phyloP scores from a whole-genome alignment of 1,140 invertebrate genomes.

The Coptotermes formosanus region DNA sequence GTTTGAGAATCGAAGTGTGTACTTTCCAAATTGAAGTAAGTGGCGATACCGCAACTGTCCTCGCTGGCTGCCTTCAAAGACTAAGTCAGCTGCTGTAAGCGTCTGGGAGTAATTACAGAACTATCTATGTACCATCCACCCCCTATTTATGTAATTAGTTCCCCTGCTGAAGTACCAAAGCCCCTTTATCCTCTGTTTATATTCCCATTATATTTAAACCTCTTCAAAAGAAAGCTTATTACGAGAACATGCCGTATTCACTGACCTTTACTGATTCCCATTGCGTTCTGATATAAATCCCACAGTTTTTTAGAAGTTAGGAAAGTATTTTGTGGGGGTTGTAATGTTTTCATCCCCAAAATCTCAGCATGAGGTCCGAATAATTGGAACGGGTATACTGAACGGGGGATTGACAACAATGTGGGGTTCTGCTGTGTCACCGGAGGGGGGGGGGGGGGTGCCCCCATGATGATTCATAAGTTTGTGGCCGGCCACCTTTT shows the following conservation, averaged over 20 bases:
- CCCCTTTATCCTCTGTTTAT: background rate
- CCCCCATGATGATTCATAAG: background rate
- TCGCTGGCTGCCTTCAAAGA: too few species aligned
- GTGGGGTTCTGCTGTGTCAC: background rate
- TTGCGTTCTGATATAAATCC: background rate
- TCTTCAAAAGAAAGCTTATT: background rate
- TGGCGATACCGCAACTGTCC: too few species aligned
- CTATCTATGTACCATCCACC: background rate
- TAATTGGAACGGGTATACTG: background rate
- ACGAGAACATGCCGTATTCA: background rate
- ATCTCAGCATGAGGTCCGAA: background rate
- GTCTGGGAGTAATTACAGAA: background rate
- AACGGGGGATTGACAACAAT: background rate
- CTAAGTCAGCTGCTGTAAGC: background rate
- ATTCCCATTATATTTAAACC: background rate
- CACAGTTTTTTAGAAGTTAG: background rate
- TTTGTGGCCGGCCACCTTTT: background rate
- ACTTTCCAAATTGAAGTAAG: too few species aligned
- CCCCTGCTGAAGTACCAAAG: background rate
- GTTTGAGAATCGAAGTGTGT: too few species aligned
- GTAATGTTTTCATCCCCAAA: constrained; percentile 12
- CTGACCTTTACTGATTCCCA: background rate
- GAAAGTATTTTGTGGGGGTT: constrained; percentile 1
- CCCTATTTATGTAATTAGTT: background rate
- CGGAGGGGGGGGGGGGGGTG: background rate